Evolutionary conservation across 1,140 invertebrate genomes (phyloP).

Genomic region (Ceratosolen fusciceps): DNA sequence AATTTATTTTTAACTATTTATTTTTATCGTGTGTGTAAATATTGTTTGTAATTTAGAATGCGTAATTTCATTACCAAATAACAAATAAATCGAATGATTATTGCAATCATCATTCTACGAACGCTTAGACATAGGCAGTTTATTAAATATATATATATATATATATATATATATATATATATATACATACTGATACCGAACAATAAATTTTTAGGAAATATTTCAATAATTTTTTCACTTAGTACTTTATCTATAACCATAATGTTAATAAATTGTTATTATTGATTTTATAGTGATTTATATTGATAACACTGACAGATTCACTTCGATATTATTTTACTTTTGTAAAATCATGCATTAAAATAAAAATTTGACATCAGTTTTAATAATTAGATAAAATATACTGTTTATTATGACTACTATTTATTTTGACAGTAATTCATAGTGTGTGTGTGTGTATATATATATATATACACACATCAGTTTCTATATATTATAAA

Average conservation of each 20-base stretch:
- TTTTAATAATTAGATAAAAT: neutral
- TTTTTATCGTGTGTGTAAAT: neutral
- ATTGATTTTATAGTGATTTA: neutral
- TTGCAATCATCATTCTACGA: constrained; percentile 16
- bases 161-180: constrained; percentile 13
- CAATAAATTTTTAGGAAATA: neutral
- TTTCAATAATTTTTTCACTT: constrained; percentile 12
- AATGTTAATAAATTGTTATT: neutral
- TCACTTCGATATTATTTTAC: neutral
- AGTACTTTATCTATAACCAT: neutral
- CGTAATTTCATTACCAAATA: constrained; percentile 3
- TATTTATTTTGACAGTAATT: too few relatives aligned
- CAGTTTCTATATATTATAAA: too few relatives aligned
- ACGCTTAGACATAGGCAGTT: constrained; percentile 23
- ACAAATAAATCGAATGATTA: constrained; percentile 27
- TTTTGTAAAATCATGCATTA: neutral
- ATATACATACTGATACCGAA: constrained; percentile 21
- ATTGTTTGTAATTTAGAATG: constrained; percentile 14
- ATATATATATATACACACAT: too few relatives aligned
- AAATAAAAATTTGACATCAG: neutral
- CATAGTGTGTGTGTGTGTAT: too few relatives aligned
- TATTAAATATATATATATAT: constrained; percentile 7
- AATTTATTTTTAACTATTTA: neutral
- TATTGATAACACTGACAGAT: constrained; percentile 1
- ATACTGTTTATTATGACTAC: too few relatives aligned